These are phyloP conservation scores for Drosophila ironensis DNA, from an alignment of 1,140 invertebrate species.

Conservation along the genomic window DNA sequence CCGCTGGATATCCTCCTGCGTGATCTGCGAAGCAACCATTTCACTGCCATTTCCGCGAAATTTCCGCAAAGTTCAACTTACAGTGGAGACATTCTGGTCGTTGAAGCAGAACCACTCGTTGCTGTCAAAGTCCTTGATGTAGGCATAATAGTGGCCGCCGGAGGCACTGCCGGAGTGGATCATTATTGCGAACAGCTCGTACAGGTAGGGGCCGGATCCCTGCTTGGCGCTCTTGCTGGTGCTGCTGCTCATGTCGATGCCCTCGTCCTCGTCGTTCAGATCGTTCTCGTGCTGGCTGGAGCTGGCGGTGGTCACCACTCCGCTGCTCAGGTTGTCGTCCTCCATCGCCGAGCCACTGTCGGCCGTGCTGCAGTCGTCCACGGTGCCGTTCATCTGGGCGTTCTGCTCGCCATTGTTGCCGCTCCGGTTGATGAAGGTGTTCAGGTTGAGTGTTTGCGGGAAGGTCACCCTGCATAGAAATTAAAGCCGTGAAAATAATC, in stretches of 20 bases:
- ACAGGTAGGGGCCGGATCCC: constrained; percentile 88
- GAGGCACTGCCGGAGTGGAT: constrained; percentile 96
- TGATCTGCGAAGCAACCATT: constrained; percentile 84
- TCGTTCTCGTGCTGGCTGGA: constrained; percentile 79
- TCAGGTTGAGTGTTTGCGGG: constrained; percentile 91
- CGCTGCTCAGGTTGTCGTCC: constrained; percentile 84
- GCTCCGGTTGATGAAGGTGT: constrained; percentile 85
- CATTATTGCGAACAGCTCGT: constrained; percentile 96
- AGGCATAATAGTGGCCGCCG: constrained; percentile 96
- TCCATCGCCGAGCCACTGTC: constrained; percentile 87
- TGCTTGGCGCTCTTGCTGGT: constrained; percentile 75
- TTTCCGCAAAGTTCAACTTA: too few species aligned
- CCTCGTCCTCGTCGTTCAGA: constrained; percentile 84
- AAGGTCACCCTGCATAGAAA: constrained; percentile 89
- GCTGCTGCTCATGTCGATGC: constrained; percentile 87
- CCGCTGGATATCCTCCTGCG: constrained; percentile 91
- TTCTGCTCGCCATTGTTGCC: constrained; percentile 39
- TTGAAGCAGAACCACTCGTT: constrained; percentile 92
- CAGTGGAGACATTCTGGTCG: constrained; percentile 88
- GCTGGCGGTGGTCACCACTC: constrained; percentile 71
- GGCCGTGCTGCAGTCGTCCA: constrained; percentile 88
- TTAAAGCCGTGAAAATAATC: neutral
- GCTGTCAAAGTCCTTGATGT: constrained; percentile 93
- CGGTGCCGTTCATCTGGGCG: constrained; percentile 51
- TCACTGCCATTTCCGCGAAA: too few species aligned